phyloP scores from a whole-genome alignment of 2,113 vertebrate genomes.

The Paracanthobrama guichenoti region DNA sequence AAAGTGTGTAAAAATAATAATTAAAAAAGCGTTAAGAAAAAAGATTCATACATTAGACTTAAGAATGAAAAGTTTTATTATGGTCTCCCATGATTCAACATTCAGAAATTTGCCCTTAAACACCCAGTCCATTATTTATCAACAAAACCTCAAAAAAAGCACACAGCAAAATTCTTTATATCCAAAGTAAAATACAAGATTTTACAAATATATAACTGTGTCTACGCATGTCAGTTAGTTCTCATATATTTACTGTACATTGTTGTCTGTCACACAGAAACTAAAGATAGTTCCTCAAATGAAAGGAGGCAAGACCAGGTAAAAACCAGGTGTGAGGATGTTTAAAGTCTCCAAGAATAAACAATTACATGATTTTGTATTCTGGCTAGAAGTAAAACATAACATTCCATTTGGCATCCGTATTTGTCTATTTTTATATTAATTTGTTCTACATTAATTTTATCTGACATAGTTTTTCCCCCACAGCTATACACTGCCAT shows the following conservation, averaged over 20 bases:
- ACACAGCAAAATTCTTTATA: conserved; percentile 60
- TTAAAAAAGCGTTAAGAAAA: not conserved
- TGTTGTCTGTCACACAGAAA: conserved; percentile 1
- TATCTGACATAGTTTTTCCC: not conserved
- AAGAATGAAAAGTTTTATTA: not conserved
- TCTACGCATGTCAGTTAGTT: conserved; percentile 60
- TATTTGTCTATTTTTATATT: not conserved
- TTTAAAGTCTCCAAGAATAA: not conserved
- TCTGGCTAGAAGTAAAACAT: not conserved
- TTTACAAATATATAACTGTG: conserved; percentile 72
- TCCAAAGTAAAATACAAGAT: conserved; percentile 65
- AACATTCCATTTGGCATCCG: conserved; percentile 15
- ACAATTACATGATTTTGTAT: not conserved
- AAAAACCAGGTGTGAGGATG: not conserved
- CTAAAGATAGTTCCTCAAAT: conserved; percentile 16
- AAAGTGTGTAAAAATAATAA: not conserved
- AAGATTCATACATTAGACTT: not conserved
- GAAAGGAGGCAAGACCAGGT: not conserved
- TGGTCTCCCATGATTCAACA: conserved; percentile 57
- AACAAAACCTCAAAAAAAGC: conserved; percentile 56
- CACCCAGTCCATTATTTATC: conserved; percentile 55
- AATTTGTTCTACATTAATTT: conserved; percentile 1
- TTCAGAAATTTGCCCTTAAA: conserved; percentile 55
- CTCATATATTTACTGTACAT: conserved; percentile 64
- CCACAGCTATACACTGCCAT: not conserved